Conservation (phyloP, 2,888 invertebrate species). For the Caenorhabditis sp. region DNA sequence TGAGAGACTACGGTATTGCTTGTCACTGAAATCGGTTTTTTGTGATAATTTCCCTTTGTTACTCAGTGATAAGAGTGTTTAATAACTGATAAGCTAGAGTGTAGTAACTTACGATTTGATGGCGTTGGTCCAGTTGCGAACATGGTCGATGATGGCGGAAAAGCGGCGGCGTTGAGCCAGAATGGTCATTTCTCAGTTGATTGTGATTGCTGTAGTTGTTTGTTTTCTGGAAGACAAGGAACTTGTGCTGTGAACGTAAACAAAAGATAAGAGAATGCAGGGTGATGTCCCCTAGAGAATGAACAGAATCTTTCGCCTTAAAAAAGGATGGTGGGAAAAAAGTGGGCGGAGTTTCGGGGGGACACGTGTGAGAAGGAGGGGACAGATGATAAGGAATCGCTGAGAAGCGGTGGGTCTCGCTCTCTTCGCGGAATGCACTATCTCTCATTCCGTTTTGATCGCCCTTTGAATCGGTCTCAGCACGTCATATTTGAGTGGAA, state of each 20-base stretch:
- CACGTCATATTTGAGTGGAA: slow-evolving; percentile 1
- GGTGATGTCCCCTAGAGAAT: not conserved
- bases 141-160: slow-evolving; percentile 32
- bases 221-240: slow-evolving; percentile 18
- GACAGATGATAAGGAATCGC: slow-evolving; percentile 4
- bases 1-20: slow-evolving; percentile 61
- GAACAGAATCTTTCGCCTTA: slow-evolving; percentile 1
- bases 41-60: too few species aligned
- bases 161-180: slow-evolving; percentile 48
- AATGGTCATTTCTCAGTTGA: slow-evolving; percentile 51
- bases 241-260: not conserved
- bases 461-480: slow-evolving; percentile 12
- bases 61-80: not conserved
- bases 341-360: slow-evolving; percentile 34
- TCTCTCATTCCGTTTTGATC: not conserved
- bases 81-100: not conserved
- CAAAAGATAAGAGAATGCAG: not conserved
- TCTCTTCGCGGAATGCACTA: slow-evolving; percentile 17
- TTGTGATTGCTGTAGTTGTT: too few species aligned
- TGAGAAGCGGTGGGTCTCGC: slow-evolving; percentile 3
- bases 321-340: slow-evolving; percentile 17
- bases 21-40: slow-evolving; percentile 42
- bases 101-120: slow-evolving; percentile 31
- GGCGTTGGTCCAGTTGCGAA: slow-evolving; percentile 37
- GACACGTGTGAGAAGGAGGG: slow-evolving; percentile 29